These are phyloP conservation scores for Sinhomidia bicolor DNA, from an alignment of 2,888 invertebrate genomes.

Conservation along the genomic window DNA sequence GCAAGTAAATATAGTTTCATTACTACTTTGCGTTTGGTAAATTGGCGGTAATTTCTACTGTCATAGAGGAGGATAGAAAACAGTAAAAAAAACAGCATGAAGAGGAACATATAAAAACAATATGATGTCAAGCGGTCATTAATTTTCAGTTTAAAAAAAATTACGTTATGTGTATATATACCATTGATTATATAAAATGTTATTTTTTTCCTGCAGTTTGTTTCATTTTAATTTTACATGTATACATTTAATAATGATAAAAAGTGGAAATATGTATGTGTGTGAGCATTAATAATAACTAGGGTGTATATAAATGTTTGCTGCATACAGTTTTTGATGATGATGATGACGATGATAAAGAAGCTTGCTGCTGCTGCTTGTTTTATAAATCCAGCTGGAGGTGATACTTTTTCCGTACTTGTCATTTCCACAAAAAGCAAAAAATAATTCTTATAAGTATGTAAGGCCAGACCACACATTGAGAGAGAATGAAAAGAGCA, in stretches of 20 bases:
- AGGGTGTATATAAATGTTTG: background rate
- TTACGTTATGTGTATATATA: background rate
- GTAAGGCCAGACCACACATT: background rate
- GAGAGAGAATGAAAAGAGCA: background rate
- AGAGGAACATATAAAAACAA: background rate
- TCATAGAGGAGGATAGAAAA: background rate
- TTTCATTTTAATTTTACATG: no score
- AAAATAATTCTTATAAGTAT: background rate
- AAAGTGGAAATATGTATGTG: background rate
- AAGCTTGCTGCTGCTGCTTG: background rate
- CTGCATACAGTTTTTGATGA: background rate
- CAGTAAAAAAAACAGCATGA: no score
- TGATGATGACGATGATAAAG: background rate
- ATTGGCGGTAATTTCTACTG: background rate
- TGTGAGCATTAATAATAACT: background rate
- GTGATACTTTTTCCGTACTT: background rate
- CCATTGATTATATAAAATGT: no score
- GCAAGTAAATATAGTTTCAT: constrained; percentile 32
- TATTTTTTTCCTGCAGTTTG: no score
- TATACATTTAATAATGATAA: no score
- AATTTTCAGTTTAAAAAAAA: constrained; percentile 12
- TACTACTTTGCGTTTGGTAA: background rate
- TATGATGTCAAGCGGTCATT: constrained; percentile 18
- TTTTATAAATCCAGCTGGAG: background rate
- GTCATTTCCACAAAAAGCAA: background rate